A percentile compares a stretch with the other conserved stretches of the same genome.
These are phyloP conservation scores for Callyntrura guangdongensis DNA, from an alignment of 2,888 invertebrate genomes.

Conservation along the genomic window DNA sequence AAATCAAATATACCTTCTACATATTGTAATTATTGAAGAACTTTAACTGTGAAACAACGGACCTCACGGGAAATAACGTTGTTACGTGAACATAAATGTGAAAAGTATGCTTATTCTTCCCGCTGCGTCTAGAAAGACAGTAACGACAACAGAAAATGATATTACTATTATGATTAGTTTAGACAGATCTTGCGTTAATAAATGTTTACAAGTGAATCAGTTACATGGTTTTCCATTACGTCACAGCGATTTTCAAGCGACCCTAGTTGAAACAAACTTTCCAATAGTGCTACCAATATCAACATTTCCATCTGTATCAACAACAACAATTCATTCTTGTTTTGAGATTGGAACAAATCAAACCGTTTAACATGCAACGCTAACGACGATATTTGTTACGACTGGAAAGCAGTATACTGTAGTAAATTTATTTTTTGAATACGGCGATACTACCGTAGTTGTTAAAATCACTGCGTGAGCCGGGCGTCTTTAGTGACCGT, in stretches of 20 bases:
- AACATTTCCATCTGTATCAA: neutral
- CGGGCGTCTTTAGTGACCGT: neutral
- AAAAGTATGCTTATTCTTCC: constrained; percentile 68
- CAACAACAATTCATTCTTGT: neutral
- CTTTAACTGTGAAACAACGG: neutral
- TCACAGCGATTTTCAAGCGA: neutral
- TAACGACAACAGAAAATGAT: constrained; percentile 28
- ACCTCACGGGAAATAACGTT: neutral
- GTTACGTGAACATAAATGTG: neutral
- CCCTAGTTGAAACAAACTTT: neutral
- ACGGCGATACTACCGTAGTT: neutral
- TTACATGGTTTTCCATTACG: constrained; percentile 40
- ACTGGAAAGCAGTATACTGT: constrained; percentile 13
- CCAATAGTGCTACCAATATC: neutral
- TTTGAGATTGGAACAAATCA: neutral
- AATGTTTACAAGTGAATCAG: constrained; percentile 63
- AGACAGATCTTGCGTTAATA: neutral
- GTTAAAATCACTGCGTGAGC: neutral
- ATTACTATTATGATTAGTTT: constrained; percentile 56
- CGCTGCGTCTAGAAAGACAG: constrained; percentile 28
- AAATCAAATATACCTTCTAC: too few species aligned
- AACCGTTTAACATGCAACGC: neutral
- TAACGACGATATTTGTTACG: neutral
- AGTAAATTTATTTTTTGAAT: neutral
- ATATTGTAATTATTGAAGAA: neutral